Conservation (phyloP, 2,113 vertebrate genomes). For the Anas platyrhynchos region DNA sequence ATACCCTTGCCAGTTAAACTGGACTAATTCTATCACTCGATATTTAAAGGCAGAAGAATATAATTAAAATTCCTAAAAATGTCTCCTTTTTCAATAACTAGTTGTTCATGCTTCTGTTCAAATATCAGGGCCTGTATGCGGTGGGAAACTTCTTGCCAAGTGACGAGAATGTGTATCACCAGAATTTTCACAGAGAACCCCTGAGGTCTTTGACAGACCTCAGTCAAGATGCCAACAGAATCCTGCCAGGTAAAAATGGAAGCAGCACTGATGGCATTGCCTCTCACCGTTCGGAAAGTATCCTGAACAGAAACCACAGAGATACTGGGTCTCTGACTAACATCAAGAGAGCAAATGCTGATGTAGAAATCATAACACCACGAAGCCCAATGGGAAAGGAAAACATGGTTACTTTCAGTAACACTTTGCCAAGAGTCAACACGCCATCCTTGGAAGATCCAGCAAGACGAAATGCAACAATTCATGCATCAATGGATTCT, state of each 20-base stretch:
- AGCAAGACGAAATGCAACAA: slow-evolving; percentile 86
- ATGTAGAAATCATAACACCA: slow-evolving; percentile 92
- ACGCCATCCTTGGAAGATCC: slow-evolving; percentile 89
- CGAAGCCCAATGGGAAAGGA: slow-evolving; percentile 91
- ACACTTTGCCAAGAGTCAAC: slow-evolving; percentile 94
- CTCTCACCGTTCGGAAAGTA: slow-evolving; percentile 83
- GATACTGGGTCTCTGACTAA: slow-evolving; percentile 83
- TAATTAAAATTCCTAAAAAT: background rate
- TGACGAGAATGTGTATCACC: slow-evolving; percentile 80
- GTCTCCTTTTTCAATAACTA: background rate
- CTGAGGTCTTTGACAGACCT: slow-evolving; percentile 88
- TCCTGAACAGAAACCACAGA: slow-evolving; percentile 87
- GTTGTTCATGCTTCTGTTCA: slow-evolving; percentile 45
- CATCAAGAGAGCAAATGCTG: slow-evolving; percentile 87
- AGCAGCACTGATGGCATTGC: slow-evolving; percentile 79
- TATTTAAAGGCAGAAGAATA: background rate
- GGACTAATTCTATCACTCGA: background rate
- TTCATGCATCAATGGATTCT: slow-evolving; percentile 94
- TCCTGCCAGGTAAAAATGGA: slow-evolving; percentile 87
- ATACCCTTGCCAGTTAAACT: background rate
- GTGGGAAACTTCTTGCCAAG: slow-evolving; percentile 95
- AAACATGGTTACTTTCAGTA: slow-evolving; percentile 97
- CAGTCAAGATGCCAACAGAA: slow-evolving; percentile 87
- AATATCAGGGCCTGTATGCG: slow-evolving; percentile 89
- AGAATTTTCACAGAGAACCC: slow-evolving; percentile 75